Evolutionary conservation across 2,888 invertebrate genomes (phyloP).

Genomic region (Cataglyphis rosenhaueri): DNA sequence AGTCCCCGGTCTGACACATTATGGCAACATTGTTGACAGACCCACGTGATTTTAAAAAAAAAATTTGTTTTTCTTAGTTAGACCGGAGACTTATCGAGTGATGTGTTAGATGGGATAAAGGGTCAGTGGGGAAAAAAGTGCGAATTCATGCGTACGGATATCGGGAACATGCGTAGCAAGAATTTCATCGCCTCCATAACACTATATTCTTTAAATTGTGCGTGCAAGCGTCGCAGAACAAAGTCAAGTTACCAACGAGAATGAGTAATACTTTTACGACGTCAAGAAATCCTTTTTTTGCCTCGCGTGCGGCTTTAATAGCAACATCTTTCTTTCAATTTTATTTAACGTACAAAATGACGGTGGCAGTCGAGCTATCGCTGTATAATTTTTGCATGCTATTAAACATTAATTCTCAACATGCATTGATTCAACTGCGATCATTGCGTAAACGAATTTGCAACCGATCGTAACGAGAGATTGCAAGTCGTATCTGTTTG

Average conservation of each 20-base stretch:
- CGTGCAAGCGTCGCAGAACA: neutral
- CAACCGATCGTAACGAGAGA: conserved; percentile 4
- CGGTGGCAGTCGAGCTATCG: neutral
- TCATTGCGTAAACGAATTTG: conserved; percentile 5
- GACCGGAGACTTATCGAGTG: no score
- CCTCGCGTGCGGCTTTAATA: conserved; percentile 21
- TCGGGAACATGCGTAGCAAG: neutral
- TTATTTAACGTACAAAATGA: conserved; percentile 19
- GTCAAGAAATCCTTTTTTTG: conserved; percentile 36
- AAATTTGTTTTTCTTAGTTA: no score
- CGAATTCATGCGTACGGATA: neutral
- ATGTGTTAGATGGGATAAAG: neutral
- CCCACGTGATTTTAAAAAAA: no score
- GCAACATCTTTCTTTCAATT: conserved; percentile 27
- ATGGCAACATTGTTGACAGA: no score
- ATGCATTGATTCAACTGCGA: conserved; percentile 14
- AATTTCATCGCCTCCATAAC: neutral
- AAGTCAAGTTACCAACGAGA: conserved; percentile 34
- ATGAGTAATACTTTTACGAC: conserved; percentile 35
- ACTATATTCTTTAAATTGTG: conserved; percentile 6
- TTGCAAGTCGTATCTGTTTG: neutral
- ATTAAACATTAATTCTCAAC: conserved; percentile 43
- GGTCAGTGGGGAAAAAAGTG: neutral
- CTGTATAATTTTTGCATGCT: conserved; percentile 31
- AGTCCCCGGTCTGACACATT: no score